Conservation (phyloP, 2,888 invertebrate genomes). For the Rapana venosa region DNA sequence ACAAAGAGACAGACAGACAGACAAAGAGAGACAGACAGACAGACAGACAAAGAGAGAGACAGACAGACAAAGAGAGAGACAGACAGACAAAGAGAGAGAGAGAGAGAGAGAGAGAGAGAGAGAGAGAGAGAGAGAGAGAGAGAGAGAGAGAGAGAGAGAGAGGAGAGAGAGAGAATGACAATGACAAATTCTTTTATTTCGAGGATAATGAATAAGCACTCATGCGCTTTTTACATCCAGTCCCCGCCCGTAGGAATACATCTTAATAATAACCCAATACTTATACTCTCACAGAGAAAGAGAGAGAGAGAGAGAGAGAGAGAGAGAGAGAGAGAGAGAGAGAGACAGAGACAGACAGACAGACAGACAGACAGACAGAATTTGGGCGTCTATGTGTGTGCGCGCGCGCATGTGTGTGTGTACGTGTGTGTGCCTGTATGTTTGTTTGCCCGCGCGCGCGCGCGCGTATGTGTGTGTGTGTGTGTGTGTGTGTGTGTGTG, state of each 20-base stretch:
- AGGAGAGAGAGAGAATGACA: too few relatives aligned
- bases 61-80: too few relatives aligned
- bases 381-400: too few relatives aligned
- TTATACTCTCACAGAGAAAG: too few relatives aligned
- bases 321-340: conserved; percentile 1
- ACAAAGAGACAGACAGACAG: background rate
- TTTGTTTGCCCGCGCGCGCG: background rate
- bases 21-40: background rate
- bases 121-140: conserved; percentile 1
- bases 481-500: background rate
- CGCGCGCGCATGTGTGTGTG: too few relatives aligned
- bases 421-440: background rate
- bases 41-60: background rate
- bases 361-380: background rate
- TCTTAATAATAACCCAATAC: too few relatives aligned
- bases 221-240: too few relatives aligned
- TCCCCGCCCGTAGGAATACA: too few relatives aligned
- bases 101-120: background rate
- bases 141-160: background rate
- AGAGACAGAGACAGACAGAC: background rate
- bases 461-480: background rate
- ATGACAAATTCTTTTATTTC: too few relatives aligned
- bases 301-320: background rate
- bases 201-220: too few relatives aligned
- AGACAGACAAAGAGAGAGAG: too few relatives aligned